Conservation (phyloP, 1,140 invertebrate genomes). For the Drosophila mayri region DNA sequence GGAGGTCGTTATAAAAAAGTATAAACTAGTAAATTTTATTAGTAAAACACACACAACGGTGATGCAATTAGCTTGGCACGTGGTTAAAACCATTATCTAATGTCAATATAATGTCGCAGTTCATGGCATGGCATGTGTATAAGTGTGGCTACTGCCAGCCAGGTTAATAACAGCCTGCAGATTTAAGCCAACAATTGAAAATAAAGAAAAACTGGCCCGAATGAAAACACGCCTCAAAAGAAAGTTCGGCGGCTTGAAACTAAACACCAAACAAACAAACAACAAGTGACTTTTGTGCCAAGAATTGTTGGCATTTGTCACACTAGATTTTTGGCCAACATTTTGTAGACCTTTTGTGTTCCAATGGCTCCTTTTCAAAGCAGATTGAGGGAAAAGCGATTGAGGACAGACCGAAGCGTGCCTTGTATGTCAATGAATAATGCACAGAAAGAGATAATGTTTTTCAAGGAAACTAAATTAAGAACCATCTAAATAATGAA, state of each 20-base stretch:
- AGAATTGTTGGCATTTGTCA: slow-evolving; percentile 51
- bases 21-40: slow-evolving; percentile 27
- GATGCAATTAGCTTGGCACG: slow-evolving; percentile 54
- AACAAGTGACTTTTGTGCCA: slow-evolving; percentile 45
- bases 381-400: slow-evolving; percentile 44
- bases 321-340: slow-evolving; percentile 44
- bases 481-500: no score
- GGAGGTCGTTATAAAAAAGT: slow-evolving; percentile 33
- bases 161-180: slow-evolving; percentile 52
- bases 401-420: slow-evolving; percentile 30
- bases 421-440: slow-evolving; percentile 19
- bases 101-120: slow-evolving; percentile 66
- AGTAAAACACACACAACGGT: slow-evolving; percentile 9
- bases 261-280: slow-evolving; percentile 31
- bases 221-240: slow-evolving; percentile 67
- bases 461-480: not conserved
- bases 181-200: slow-evolving; percentile 47
- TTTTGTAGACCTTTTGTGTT: slow-evolving; percentile 30
- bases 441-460: slow-evolving; percentile 8
- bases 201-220: slow-evolving; percentile 13
- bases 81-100: slow-evolving; percentile 65
- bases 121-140: slow-evolving; percentile 56
- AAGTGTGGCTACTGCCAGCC: slow-evolving; percentile 19
- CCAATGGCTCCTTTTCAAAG: slow-evolving; percentile 13
- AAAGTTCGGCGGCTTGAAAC: slow-evolving; percentile 58